These are phyloP conservation scores for Coptodon bakossiorum DNA, from an alignment of 2,113 vertebrate species.

Conservation along the genomic window DNA sequence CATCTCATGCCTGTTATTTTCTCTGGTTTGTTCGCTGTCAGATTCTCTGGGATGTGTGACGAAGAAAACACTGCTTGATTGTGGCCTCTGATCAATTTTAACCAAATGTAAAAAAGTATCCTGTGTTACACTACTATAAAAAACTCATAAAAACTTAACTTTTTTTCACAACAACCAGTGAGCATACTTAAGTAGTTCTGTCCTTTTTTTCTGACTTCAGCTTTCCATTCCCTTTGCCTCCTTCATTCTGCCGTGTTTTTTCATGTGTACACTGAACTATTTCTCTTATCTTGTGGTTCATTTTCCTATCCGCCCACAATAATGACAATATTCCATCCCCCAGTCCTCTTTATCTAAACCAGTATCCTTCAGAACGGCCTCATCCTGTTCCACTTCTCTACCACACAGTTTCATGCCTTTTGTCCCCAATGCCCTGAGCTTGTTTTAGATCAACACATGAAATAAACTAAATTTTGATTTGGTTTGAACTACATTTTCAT, in stretches of 20 bases:
- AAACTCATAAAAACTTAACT: neutral
- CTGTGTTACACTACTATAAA: neutral
- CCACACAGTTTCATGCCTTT: neutral
- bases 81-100: neutral
- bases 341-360: constrained; percentile 7
- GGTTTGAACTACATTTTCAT: neutral
- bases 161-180: neutral
- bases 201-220: neutral
- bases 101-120: neutral
- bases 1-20: neutral
- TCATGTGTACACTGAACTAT: neutral
- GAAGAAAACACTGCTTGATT: neutral
- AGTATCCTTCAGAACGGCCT: neutral
- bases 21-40: neutral
- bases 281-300: constrained; percentile 37
- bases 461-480: neutral
- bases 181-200: neutral
- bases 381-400: neutral
- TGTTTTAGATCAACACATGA: neutral
- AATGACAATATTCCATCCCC: constrained; percentile 15
- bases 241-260: neutral
- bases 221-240: neutral
- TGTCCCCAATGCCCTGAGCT: neutral
- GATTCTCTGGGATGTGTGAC: neutral
- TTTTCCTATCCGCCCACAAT: constrained; percentile 28